These are phyloP conservation scores for Pangasius larnaudii DNA, from an alignment of 2,797 vertebrate species.

Conservation along the genomic window DNA sequence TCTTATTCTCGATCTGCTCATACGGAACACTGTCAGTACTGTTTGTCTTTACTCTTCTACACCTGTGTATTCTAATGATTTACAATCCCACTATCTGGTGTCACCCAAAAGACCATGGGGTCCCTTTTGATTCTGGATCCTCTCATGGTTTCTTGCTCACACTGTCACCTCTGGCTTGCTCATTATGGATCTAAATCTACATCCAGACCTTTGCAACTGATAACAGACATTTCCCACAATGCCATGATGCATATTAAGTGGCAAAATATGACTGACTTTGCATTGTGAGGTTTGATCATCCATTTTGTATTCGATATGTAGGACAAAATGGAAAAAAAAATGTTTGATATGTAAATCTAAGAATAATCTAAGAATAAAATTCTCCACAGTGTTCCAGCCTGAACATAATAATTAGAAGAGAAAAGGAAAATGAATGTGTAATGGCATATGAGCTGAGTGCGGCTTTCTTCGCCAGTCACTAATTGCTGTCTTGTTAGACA, in stretches of 20 bases:
- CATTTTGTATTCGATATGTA: neutral
- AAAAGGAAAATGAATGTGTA: slow-evolving; percentile 47
- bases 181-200: neutral
- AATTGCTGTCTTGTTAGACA: slow-evolving; percentile 58
- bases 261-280: neutral
- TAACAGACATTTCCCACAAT: neutral
- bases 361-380: slow-evolving; percentile 21
- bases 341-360: neutral
- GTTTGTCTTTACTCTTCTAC: neutral
- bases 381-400: slow-evolving; percentile 6
- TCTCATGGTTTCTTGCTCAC: neutral
- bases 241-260: neutral
- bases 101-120: neutral
- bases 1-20: neutral
- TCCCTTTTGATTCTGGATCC: neutral
- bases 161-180: neutral
- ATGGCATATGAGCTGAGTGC: slow-evolving; percentile 28
- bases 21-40: neutral
- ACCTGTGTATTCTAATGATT: neutral
- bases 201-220: neutral
- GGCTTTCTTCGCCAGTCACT: slow-evolving; percentile 43
- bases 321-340: neutral
- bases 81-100: neutral
- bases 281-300: neutral
- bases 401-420: slow-evolving; percentile 49